These are phyloP conservation scores for Macropus fuliginosus DNA, from an alignment of 2,797 vertebrate species.

Conservation along the genomic window DNA sequence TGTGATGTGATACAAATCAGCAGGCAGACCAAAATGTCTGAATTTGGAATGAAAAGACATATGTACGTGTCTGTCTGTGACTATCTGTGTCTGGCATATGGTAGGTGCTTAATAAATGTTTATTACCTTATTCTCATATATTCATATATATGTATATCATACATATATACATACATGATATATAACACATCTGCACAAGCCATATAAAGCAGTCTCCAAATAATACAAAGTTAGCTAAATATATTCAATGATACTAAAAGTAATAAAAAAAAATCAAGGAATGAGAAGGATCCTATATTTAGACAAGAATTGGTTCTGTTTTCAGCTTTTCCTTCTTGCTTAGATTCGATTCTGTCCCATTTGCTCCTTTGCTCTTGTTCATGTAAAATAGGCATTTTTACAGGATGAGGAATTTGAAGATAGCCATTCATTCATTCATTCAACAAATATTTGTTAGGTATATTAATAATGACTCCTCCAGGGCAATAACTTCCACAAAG, in stretches of 20 bases:
- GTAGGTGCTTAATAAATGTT: neutral
- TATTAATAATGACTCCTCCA: constrained; percentile 38
- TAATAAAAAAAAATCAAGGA: constrained; percentile 44
- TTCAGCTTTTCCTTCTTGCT: constrained; percentile 48
- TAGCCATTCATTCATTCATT: neutral
- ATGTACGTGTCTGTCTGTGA: neutral
- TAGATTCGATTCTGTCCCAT: constrained; percentile 39
- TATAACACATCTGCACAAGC: neutral
- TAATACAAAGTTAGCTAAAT: constrained; percentile 53
- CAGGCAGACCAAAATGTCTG: neutral
- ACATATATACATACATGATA: neutral
- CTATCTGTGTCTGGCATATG: neutral
- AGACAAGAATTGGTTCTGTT: constrained; percentile 21
- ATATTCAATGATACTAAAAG: constrained; percentile 57
- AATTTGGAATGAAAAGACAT: neutral
- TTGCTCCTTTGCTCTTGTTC: constrained; percentile 42
- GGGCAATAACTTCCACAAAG: neutral
- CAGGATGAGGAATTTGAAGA: constrained; percentile 24
- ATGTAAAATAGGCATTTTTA: constrained; percentile 51
- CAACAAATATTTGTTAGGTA: constrained; percentile 9
- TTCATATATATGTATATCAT: neutral
- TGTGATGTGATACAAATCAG: neutral
- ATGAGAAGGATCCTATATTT: constrained; percentile 26
- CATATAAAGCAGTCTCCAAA: constrained; percentile 22
- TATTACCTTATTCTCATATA: neutral